Evolutionary conservation across 2,888 invertebrate species (phyloP).

Genomic region (Marronus borbonicus): DNA sequence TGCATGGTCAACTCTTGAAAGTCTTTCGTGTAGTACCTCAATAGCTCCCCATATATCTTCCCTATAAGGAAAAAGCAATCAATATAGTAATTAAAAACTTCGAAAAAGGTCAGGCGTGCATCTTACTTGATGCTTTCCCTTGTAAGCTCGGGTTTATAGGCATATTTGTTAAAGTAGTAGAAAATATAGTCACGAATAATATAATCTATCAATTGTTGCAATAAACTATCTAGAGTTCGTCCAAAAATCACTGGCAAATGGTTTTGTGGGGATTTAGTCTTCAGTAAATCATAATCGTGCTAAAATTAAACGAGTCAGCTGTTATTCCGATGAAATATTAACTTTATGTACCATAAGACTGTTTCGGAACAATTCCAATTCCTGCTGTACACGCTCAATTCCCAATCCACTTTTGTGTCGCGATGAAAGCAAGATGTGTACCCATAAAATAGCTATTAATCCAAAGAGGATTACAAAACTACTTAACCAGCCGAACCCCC

Average conservation of each 20-base stretch:
- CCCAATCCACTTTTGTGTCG: conserved; percentile 77
- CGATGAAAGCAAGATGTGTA: conserved; percentile 78
- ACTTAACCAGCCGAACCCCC: conserved; percentile 61
- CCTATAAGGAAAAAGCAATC: conserved; percentile 71
- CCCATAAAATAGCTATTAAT: conserved; percentile 73
- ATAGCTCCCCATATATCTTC: conserved; percentile 89
- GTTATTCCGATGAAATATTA: neutral
- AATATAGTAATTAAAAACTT: too few relatives aligned
- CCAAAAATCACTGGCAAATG: conserved; percentile 87
- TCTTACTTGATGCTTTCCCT: conserved; percentile 72
- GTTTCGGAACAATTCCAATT: conserved; percentile 75
- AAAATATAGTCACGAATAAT: conserved; percentile 85
- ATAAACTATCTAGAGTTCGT: conserved; percentile 85
- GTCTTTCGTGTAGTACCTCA: conserved; percentile 81
- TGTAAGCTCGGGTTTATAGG: conserved; percentile 71
- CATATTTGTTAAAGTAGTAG: conserved; percentile 79
- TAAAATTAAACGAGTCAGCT: conserved; percentile 49
- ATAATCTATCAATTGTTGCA: conserved; percentile 88
- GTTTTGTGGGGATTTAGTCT: conserved; percentile 57
- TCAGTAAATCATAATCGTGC: conserved; percentile 64
- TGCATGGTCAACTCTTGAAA: conserved; percentile 84
- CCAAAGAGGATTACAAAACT: conserved; percentile 65
- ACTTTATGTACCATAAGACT: conserved; percentile 73
- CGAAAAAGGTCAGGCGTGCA: neutral
- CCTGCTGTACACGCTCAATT: conserved; percentile 76